Conservation (phyloP, 2,113 vertebrate genomes). For the Aldabrachelys gigantea region DNA sequence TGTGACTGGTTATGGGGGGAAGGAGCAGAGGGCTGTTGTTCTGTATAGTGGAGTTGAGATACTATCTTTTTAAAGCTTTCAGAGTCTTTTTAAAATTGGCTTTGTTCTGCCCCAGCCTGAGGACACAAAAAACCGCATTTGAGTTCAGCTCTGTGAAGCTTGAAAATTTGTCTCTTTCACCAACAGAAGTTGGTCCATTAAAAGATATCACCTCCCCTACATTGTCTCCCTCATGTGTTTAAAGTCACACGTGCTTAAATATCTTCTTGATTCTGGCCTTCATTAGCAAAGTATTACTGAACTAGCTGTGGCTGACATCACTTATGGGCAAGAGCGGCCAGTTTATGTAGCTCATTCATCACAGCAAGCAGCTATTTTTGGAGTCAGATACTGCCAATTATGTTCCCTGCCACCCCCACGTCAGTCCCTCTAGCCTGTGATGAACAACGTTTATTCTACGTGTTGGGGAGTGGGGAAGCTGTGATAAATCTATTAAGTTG, state of each 20-base stretch:
- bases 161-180: neutral
- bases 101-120: neutral
- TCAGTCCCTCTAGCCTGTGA: neutral
- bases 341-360: neutral
- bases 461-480: neutral
- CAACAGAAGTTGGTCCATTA: neutral
- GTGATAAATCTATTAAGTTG: neutral
- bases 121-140: neutral
- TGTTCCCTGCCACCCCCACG: fast-evolving
- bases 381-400: neutral
- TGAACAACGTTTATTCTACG: neutral
- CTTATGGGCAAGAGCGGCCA: neutral
- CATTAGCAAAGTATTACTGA: neutral
- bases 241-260: neutral
- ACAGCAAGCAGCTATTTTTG: fast-evolving
- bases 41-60: neutral
- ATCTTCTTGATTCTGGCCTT: neutral
- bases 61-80: neutral
- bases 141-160: neutral
- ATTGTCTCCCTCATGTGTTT: neutral
- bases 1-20: too few relatives aligned
- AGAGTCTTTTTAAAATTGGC: neutral
- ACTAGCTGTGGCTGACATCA: neutral
- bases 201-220: neutral
- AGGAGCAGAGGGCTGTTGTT: neutral